A percentile compares a stretch with the other conserved stretches of the same genome.
Evolutionary conservation across 2,797 vertebrate genomes (phyloP).

Genomic region (Eospalax fontanierii): DNA sequence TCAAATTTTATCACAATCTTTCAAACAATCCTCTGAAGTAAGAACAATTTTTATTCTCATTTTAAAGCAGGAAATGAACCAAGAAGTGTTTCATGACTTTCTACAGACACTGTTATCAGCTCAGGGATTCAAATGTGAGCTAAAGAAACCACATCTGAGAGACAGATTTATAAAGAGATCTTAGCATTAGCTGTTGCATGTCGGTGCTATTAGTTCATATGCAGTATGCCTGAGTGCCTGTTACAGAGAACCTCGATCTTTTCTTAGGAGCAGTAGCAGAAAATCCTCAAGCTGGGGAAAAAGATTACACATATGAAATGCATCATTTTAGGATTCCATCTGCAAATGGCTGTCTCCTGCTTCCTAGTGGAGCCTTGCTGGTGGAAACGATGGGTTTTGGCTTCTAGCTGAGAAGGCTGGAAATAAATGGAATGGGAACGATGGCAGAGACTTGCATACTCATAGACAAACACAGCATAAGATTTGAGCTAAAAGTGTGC

Average conservation of each 20-base stretch:
- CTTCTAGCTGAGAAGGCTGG: neutral
- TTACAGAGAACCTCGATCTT: neutral
- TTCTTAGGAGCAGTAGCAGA: neutral
- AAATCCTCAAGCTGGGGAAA: neutral
- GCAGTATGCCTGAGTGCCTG: neutral
- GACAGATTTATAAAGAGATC: neutral
- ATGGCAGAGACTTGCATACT: neutral
- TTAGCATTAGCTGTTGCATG: neutral
- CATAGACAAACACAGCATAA: neutral
- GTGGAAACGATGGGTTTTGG: neutral
- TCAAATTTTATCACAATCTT: constrained; percentile 9
- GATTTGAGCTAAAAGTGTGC: constrained; percentile 4
- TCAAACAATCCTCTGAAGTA: neutral
- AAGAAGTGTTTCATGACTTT: neutral
- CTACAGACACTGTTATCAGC: neutral
- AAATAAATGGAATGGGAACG: constrained; percentile 20
- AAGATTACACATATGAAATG: neutral
- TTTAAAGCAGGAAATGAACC: neutral
- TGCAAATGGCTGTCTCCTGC: neutral
- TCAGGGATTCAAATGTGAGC: neutral
- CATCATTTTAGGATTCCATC: neutral
- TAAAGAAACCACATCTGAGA: neutral
- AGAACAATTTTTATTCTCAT: neutral
- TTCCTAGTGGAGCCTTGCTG: constrained; percentile 5
- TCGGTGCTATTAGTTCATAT: neutral